These are phyloP conservation scores for Nycteola revayana DNA, from an alignment of 2,888 invertebrate genomes.

Conservation along the genomic window DNA sequence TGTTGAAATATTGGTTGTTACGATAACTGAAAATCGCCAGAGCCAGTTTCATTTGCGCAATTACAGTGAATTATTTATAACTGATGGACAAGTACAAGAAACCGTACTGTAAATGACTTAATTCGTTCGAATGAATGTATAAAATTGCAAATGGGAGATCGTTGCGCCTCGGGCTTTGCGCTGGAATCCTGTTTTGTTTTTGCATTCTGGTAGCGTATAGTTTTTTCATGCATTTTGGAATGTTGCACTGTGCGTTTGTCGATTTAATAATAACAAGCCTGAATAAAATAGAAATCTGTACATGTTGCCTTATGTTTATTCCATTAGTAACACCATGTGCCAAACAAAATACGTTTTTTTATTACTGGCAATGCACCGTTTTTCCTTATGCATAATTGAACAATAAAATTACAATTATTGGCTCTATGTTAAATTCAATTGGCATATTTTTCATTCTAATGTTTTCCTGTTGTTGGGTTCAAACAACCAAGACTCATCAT, in stretches of 20 bases:
- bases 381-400: too few relatives aligned
- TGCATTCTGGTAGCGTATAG: conserved; percentile 2
- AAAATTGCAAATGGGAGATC: conserved; percentile 6
- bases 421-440: too few relatives aligned
- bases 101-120: conserved; percentile 3
- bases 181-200: conserved; percentile 3
- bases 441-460: too few relatives aligned
- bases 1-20: background rate
- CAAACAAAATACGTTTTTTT: too few relatives aligned
- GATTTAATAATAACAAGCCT: too few relatives aligned
- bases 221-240: conserved; percentile 11
- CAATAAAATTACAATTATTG: too few relatives aligned
- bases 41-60: conserved; percentile 1
- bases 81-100: background rate
- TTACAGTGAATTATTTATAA: conserved; percentile 4
- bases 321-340: too few relatives aligned
- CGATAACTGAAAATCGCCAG: background rate
- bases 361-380: too few relatives aligned
- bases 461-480: too few relatives aligned
- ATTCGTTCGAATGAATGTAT: conserved; percentile 9
- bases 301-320: too few relatives aligned
- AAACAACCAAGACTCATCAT: conserved; percentile 2
- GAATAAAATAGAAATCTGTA: too few relatives aligned
- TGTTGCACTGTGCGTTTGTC: too few relatives aligned
- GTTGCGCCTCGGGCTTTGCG: conserved; percentile 6